These are phyloP conservation scores for Thecophora atra DNA, from an alignment of 2,888 invertebrate species.

Conservation along the genomic window DNA sequence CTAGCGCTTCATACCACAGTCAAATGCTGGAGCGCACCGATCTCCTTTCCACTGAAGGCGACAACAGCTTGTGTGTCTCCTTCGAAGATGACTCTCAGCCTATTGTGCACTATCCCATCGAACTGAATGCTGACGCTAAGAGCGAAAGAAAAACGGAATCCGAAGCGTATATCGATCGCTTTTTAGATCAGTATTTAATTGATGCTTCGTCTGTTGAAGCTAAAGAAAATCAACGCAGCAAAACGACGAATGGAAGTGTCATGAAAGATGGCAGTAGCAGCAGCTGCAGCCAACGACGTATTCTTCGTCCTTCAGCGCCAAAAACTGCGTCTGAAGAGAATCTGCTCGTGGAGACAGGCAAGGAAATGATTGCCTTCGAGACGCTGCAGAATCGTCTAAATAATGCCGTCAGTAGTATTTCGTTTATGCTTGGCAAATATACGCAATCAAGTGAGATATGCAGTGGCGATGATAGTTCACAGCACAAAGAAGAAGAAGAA, in stretches of 20 bases:
- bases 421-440: constrained; percentile 70
- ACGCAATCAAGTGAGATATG: constrained; percentile 66
- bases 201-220: constrained; percentile 59
- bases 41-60: constrained; percentile 60
- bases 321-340: constrained; percentile 61
- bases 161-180: constrained; percentile 60
- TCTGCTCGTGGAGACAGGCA: constrained; percentile 60
- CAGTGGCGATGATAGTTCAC: constrained; percentile 41
- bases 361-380: constrained; percentile 60
- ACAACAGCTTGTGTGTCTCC: constrained; percentile 64
- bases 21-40: constrained; percentile 64
- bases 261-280: neutral
- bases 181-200: constrained; percentile 61
- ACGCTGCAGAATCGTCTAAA: constrained; percentile 67
- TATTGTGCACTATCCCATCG: constrained; percentile 62
- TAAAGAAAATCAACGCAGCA: constrained; percentile 47
- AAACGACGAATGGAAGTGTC: neutral
- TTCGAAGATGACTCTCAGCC: constrained; percentile 66
- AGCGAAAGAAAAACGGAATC: constrained; percentile 52
- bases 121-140: constrained; percentile 46
- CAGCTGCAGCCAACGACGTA: constrained; percentile 36
- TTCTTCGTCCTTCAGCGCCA: constrained; percentile 45
- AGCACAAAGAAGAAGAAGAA: too few relatives aligned
- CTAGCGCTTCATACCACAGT: constrained; percentile 65
- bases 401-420: constrained; percentile 72